A percentile compares a stretch with the other conserved stretches of the same genome.
Evolutionary conservation across 2,888 invertebrate genomes (phyloP).

Genomic region (Epirrhoe tristata): DNA sequence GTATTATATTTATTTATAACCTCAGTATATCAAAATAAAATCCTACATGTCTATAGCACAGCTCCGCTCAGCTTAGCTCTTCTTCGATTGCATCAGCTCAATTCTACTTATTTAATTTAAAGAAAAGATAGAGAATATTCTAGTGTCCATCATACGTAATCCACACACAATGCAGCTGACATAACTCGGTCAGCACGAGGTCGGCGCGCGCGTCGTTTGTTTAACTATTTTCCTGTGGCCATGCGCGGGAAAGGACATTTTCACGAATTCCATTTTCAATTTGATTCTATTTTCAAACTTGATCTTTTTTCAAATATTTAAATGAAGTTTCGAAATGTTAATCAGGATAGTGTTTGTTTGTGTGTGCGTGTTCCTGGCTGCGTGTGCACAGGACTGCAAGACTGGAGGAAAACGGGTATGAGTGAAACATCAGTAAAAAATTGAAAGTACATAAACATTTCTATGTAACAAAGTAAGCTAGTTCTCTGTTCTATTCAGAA

Average conservation of each 20-base stretch:
- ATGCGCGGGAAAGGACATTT: conserved; percentile 24
- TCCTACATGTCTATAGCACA: too few relatives aligned
- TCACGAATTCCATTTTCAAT: conserved; percentile 10
- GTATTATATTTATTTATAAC: too few relatives aligned
- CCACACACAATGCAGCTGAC: conserved; percentile 48
- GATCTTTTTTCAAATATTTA: neutral
- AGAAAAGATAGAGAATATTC: neutral
- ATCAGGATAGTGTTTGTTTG: conserved; percentile 41
- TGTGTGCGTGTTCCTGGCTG: conserved; percentile 45
- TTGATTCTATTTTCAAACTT: neutral
- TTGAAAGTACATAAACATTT: too few relatives aligned
- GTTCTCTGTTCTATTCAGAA: too few relatives aligned
- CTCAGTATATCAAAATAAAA: too few relatives aligned
- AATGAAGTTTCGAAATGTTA: conserved; percentile 19
- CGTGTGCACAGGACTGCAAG: conserved; percentile 69
- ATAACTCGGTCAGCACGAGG: conserved; percentile 65
- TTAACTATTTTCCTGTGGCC: conserved; percentile 34
- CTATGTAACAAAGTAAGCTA: too few relatives aligned
- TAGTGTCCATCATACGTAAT: conserved; percentile 49
- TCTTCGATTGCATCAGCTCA: too few relatives aligned
- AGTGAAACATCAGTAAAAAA: neutral
- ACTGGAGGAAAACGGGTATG: conserved; percentile 70
- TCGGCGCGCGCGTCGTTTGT: conserved; percentile 54
- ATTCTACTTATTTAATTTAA: too few relatives aligned
- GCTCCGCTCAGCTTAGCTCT: too few relatives aligned